phyloP scores from a whole-genome alignment of 2,797 vertebrate genomes.

The Ceyx erithaca region DNA sequence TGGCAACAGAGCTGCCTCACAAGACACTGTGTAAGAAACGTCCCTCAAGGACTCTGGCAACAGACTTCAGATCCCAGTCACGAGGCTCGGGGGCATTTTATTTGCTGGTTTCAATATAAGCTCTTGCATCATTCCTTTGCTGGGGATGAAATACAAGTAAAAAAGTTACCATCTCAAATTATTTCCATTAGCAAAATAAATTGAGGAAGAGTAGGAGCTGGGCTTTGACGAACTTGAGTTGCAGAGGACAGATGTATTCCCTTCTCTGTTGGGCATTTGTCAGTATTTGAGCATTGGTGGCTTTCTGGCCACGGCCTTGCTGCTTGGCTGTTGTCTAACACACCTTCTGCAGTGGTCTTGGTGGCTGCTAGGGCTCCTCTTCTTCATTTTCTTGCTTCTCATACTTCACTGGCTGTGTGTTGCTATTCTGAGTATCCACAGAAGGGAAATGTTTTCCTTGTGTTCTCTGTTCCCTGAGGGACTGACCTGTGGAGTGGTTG shows the following conservation, averaged over 20 bases:
- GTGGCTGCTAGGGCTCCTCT: neutral
- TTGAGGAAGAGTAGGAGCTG: neutral
- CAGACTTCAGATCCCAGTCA: neutral
- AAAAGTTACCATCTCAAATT: neutral
- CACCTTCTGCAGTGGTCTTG: neutral
- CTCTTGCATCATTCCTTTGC: neutral
- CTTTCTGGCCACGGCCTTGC: neutral
- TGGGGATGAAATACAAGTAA: neutral
- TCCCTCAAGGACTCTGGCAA: neutral
- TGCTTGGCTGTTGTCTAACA: neutral
- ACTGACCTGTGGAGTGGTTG: neutral
- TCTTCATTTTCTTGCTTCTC: neutral
- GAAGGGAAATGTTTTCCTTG: neutral
- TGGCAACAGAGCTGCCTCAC: neutral
- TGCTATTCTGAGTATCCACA: neutral
- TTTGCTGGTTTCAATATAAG: neutral
- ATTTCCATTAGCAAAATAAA: conserved; percentile 18
- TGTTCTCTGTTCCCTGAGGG: neutral
- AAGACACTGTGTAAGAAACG: neutral
- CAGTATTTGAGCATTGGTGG: neutral
- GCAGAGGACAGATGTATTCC: neutral
- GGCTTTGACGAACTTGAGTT: neutral
- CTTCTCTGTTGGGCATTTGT: neutral
- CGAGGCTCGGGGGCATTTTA: fast-evolving
- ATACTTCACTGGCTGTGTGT: neutral